phyloP scores from a whole-genome alignment of 2,113 vertebrate species.

The Ptilorrhoa leucosticta region DNA sequence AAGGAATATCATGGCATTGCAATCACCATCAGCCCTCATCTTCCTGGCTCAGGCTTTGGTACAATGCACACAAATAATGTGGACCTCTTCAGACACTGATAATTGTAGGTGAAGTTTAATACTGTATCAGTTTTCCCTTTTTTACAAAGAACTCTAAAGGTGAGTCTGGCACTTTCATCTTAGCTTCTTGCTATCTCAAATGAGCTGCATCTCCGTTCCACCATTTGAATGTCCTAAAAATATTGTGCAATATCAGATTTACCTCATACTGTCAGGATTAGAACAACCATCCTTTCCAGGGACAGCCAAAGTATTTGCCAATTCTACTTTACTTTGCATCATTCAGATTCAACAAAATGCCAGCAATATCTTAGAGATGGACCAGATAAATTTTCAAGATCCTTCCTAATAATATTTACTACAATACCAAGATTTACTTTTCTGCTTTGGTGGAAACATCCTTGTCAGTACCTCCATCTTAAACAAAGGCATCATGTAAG shows the following conservation, averaged over 20 bases:
- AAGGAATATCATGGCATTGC: neutral
- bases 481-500: neutral
- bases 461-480: neutral
- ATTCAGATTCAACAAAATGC: neutral
- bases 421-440: neutral
- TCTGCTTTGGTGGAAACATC: neutral
- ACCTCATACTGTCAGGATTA: neutral
- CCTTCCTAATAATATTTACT: neutral
- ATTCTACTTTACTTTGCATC: neutral
- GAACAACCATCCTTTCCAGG: neutral
- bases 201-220: neutral
- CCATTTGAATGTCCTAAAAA: neutral
- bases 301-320: neutral
- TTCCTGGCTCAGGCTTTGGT: neutral
- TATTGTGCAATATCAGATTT: neutral
- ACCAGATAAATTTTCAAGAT: neutral
- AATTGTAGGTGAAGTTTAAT: neutral
- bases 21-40: neutral
- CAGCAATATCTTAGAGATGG: neutral
- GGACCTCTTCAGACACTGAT: neutral
- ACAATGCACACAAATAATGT: neutral
- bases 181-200: neutral
- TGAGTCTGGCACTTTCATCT: neutral
- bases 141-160: neutral
- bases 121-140: neutral